Evolutionary conservation across 2,113 vertebrate species (phyloP), one percentile per base, ranked within the genome.

Genomic region (Maccullochella peelii): DNA sequence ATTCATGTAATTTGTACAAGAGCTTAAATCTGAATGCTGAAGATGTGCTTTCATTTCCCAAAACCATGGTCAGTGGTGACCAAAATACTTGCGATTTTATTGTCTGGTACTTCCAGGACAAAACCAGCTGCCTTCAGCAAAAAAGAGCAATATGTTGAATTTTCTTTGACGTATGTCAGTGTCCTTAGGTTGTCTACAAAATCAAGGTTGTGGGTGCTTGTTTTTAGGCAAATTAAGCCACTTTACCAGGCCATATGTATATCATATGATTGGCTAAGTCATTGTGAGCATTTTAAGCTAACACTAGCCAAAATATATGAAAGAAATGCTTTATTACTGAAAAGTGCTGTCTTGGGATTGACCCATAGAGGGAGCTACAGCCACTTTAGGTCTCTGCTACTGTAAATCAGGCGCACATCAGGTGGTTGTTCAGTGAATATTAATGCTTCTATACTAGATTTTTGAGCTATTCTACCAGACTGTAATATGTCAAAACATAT

Each of bases 1-100:
- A 66, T 83, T 83, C 58, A 83, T 71, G 62, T 89, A 36, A 75
- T 79, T 77, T 72, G 4, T 79, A n/a, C 10, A 57, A 23, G 72
- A 27, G 72, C 33, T 71, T 6, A 25, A 67, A 83, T 50, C 8
- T 67, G 42, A 85, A 75, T 57, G 49, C 38, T 67, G 14, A n/a
- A 52, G 42, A 73, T 54, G 14, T 59, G 23, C 70, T 77, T 71
- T 74, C 33, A 36, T 73, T 54, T 42, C 12, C 7, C 16, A 62
- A 49, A 83, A 44, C 33, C 27, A 30, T 20, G n/a, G 1, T 10
- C 5, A 16, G 11, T 49, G 52, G 18, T 63, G 73, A 49, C 12
- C 42, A 55, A 73, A 77, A 58, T 1, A 47, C 18, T 52, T 30
- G 20, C 52, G 8, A 21, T 44, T 70, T 49, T 63, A 70, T 59